Percentiles rank a stretch among this genome's conserved stretches.
These are phyloP conservation scores for Antitype chi DNA, from an alignment of 2,888 invertebrate genomes.

Conservation along the genomic window DNA sequence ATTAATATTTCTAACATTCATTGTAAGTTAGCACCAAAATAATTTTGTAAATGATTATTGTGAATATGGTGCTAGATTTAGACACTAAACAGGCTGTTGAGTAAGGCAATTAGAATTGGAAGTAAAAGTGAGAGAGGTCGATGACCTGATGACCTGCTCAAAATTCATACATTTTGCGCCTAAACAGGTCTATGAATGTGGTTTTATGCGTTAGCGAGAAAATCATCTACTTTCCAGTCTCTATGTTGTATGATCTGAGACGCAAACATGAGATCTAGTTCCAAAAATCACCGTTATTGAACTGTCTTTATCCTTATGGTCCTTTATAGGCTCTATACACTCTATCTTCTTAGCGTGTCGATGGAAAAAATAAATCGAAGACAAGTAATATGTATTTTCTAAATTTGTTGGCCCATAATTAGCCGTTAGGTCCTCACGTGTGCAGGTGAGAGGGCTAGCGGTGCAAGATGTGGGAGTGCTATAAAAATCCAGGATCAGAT, in stretches of 20 bases:
- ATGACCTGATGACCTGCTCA: slow-evolving; percentile 15
- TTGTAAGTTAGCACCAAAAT: neutral
- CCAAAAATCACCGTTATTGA: neutral
- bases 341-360: too few relatives aligned
- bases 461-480: too few relatives aligned
- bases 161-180: slow-evolving; percentile 24
- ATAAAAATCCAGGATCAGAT: too few relatives aligned
- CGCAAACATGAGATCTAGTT: neutral
- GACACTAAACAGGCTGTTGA: slow-evolving; percentile 9
- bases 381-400: too few relatives aligned
- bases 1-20: slow-evolving; percentile 20
- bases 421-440: too few relatives aligned
- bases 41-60: neutral
- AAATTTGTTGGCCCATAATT: too few relatives aligned
- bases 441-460: too few relatives aligned
- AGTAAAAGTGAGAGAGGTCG: slow-evolving; percentile 38
- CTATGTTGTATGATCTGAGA: neutral
- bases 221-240: slow-evolving; percentile 13
- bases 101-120: slow-evolving; percentile 10
- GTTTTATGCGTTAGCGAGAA: slow-evolving; percentile 8
- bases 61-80: neutral
- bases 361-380: too few relatives aligned
- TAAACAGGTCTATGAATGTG: slow-evolving; percentile 37
- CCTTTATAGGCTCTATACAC: too few relatives aligned
- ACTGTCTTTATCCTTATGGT: too few relatives aligned